These are phyloP conservation scores for Stenichneumon culpator DNA, from an alignment of 2,888 invertebrate genomes.

Conservation along the genomic window DNA sequence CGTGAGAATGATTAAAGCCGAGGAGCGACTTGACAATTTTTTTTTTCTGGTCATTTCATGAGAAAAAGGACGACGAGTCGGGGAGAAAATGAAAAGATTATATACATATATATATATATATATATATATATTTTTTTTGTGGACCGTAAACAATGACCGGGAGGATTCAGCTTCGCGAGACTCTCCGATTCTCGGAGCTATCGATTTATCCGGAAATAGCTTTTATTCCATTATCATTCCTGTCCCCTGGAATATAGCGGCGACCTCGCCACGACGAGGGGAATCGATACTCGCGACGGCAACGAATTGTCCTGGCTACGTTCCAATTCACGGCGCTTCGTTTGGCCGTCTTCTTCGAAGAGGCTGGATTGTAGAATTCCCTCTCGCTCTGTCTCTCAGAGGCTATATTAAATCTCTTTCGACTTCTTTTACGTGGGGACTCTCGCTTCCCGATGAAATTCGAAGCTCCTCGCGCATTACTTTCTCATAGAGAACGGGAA, in stretches of 20 bases:
- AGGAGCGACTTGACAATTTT: too few species aligned
- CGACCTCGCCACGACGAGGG: neutral
- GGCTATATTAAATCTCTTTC: constrained; percentile 14
- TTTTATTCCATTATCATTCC: neutral
- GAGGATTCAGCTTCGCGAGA: too few species aligned
- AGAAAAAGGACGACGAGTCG: too few species aligned
- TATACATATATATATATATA: too few species aligned
- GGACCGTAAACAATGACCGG: too few species aligned
- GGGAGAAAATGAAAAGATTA: too few species aligned
- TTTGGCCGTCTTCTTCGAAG: neutral
- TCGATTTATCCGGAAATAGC: constrained; percentile 5
- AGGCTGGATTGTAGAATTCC: neutral
- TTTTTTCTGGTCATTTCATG: too few species aligned
- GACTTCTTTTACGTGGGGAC: neutral
- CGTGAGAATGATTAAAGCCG: too few species aligned
- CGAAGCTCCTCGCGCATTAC: neutral
- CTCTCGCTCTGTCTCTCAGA: neutral
- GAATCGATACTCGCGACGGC: constrained; percentile 45
- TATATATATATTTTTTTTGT: too few species aligned
- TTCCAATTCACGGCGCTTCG: constrained; percentile 17
- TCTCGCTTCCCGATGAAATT: neutral
- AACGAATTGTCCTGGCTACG: constrained; percentile 22
- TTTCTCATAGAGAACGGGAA: neutral
- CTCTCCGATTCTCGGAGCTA: neutral
- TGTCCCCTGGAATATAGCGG: neutral